phyloP scores from a whole-genome alignment of 2,113 vertebrate genomes.

The Catharus bicknelli region DNA sequence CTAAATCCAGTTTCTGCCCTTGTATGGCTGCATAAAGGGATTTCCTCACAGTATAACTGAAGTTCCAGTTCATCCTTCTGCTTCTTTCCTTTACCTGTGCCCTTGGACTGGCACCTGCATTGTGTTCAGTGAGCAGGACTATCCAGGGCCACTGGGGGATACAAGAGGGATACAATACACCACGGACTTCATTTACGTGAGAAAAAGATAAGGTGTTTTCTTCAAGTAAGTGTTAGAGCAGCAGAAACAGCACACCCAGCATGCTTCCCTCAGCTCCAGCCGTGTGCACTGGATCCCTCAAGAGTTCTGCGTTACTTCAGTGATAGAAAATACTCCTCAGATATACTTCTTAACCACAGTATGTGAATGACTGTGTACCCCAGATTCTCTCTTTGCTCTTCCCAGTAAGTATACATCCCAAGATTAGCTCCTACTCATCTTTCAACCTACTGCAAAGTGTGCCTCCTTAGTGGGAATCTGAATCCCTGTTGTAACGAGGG shows the following conservation, averaged over 20 bases:
- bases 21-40: not conserved
- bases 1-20: not conserved
- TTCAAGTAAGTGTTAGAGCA: not conserved
- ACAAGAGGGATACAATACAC: not conserved
- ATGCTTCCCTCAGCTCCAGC: not conserved
- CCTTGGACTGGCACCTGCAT: not conserved
- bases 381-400: not conserved
- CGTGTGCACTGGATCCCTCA: not conserved
- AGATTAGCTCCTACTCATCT: not conserved
- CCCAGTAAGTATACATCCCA: too few species aligned
- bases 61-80: not conserved
- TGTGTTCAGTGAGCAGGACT: not conserved
- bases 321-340: not conserved
- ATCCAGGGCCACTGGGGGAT: not conserved
- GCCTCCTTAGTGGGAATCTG: not conserved
- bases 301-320: not conserved
- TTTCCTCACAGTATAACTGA: not conserved
- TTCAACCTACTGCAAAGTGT: not conserved
- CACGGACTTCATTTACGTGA: not conserved
- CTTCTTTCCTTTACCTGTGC: not conserved
- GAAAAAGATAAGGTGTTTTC: not conserved
- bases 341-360: not conserved
- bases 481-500: accelerated
- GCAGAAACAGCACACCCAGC: not conserved
- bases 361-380: not conserved